Evolutionary conservation across 2,797 vertebrate genomes (phyloP), one percentile per base, ranked within the genome.

Genomic region (Eulemur coronatus): DNA sequence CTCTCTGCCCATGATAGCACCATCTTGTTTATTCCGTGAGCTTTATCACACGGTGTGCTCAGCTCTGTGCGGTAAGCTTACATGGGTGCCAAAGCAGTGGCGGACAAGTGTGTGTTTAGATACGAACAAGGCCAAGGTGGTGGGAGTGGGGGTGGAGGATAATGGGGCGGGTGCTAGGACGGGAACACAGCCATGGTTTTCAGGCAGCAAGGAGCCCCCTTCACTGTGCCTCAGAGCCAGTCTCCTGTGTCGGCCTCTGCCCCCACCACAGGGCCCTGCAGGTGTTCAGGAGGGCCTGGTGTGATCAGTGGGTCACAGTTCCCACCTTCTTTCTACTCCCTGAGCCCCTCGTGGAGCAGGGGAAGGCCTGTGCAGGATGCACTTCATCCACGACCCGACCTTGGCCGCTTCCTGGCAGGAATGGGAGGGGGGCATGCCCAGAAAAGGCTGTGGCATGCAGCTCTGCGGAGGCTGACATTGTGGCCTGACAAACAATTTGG

Each of bases 231-330:
- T 57, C 0, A 6, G 48, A 80, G 65, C 38, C 55, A 20, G 2
- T 30, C 3, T 30, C 26, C 4, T 0, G 0, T 12, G 14, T 30
- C 0, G 9, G 55, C 11, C 61, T 93, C 79, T 26, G 57, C 22
- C 43, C 65, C 18, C 7, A 63, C 28, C 46, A 1, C 12, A 17
- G 20, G 38, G 26, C 41, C 55, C 78, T 84, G 22, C 4, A 70
- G 8, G 30, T 18, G 10, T 4, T 76, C 26, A 30, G 67, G 65
- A 8, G 63, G 33, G 17, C 33, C 10, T 7, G 3, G 17, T 5
- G 38, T 33, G 63, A 20, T 41, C 14, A 43, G 50, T 46, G 75
- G 26, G 30, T 18, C 35, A 59, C 24, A 22, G 72, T 0, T 30
- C 33, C 28, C 20, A 43, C 63, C 63, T 67, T 18, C 79, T 28